A percentile compares a stretch with the other conserved stretches of the same genome.
Evolutionary conservation across 1,140 invertebrate species (phyloP).

Genomic region (Saccostrea cuccullata): DNA sequence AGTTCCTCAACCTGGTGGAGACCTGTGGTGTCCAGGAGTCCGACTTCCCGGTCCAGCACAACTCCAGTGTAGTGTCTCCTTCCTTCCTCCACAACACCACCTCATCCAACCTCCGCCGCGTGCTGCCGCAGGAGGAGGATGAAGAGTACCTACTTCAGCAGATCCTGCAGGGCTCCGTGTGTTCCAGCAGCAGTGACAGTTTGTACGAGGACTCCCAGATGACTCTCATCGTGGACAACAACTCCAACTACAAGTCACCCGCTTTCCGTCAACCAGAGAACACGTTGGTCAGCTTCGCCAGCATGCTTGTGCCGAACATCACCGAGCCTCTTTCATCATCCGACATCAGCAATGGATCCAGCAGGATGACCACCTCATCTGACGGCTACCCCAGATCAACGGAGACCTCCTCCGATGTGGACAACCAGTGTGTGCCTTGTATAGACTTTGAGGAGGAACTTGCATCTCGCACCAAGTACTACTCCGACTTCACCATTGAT

Average conservation of each 20-base stretch:
- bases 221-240: conserved; percentile 62
- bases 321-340: conserved; percentile 51
- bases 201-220: conserved; percentile 54
- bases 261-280: conserved; percentile 38
- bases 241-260: conserved; percentile 63
- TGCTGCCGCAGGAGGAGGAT: conserved; percentile 46
- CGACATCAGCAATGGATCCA: conserved; percentile 60
- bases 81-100: conserved; percentile 54
- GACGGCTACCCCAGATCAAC: conserved; percentile 66
- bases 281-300: conserved; percentile 35
- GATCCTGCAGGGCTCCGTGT: conserved; percentile 51
- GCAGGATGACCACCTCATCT: conserved; percentile 53
- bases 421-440: conserved; percentile 69
- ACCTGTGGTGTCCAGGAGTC: conserved; percentile 61
- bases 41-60: conserved; percentile 51
- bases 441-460: conserved; percentile 68
- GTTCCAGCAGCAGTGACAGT: conserved; percentile 47
- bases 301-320: conserved; percentile 50
- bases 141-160: conserved; percentile 55
- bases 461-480: conserved; percentile 70
- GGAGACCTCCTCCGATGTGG: conserved; percentile 58
- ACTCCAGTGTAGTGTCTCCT: conserved; percentile 52
- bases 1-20: conserved; percentile 66
- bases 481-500: conserved; percentile 71
- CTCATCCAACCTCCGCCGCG: conserved; percentile 53